A percentile compares a stretch with the other conserved stretches of the same genome.
Conservation (phyloP, 2,797 vertebrate species). For the Mycteria americana region DNA sequence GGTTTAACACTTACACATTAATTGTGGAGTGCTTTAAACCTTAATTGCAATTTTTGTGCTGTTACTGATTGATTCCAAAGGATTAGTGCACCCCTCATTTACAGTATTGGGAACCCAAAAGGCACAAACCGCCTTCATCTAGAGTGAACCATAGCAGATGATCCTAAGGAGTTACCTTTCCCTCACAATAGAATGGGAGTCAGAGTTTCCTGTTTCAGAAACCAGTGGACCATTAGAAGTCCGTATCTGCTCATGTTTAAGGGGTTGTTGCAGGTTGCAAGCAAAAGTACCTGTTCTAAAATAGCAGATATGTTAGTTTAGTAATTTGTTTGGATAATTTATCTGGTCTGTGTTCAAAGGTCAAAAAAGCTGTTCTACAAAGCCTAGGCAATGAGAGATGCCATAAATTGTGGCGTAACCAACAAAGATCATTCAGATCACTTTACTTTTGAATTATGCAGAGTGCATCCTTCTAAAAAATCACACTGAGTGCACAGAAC, state of each 20-base stretch:
- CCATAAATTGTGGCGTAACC: background rate
- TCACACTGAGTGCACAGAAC: slow-evolving; percentile 29
- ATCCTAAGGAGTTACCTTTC: background rate
- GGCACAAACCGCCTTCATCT: background rate
- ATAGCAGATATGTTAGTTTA: background rate
- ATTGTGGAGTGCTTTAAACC: background rate
- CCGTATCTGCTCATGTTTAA: background rate
- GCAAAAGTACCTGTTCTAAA: slow-evolving; percentile 34
- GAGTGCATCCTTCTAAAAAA: slow-evolving; percentile 17
- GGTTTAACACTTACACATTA: background rate
- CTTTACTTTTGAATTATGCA: slow-evolving; percentile 33
- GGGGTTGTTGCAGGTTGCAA: slow-evolving; percentile 1
- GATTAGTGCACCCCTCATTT: background rate
- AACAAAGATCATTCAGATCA: slow-evolving; percentile 1
- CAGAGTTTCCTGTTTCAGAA: background rate
- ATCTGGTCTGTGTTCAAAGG: slow-evolving; percentile 43
- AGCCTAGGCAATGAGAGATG: background rate
- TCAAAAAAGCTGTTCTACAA: slow-evolving; percentile 24
- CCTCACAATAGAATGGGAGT: background rate
- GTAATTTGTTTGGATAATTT: slow-evolving; percentile 54
- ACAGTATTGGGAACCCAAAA: background rate
- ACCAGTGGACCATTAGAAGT: background rate
- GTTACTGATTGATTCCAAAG: background rate
- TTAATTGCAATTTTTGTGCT: background rate
- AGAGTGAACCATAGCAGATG: background rate